Conservation (phyloP, 2,113 vertebrate species). For the Nymphicus hollandicus region DNA sequence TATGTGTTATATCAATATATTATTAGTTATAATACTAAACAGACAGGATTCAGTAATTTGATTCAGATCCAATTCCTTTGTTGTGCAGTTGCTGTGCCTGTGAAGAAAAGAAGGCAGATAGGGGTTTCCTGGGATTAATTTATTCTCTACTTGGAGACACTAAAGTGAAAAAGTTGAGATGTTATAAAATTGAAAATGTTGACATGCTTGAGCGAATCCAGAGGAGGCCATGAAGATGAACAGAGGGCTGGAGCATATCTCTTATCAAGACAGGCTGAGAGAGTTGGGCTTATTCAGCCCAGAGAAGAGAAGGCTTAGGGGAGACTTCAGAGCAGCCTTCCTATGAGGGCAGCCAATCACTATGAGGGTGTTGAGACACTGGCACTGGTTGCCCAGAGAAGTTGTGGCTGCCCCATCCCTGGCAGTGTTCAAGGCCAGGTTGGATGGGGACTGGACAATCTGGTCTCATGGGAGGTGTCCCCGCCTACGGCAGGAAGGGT, state of each 20-base stretch:
- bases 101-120: not conserved
- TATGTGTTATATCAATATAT: not conserved
- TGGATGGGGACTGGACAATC: not conserved
- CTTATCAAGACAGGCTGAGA: not conserved
- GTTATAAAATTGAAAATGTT: not conserved
- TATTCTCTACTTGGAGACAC: not conserved
- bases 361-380: not conserved
- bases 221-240: not conserved
- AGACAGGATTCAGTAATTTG: not conserved
- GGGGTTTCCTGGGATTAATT: not conserved
- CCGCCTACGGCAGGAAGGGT: not conserved
- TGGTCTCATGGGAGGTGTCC: not conserved
- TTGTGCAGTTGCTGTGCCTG: not conserved
- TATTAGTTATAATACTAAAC: not conserved
- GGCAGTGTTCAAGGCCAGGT: not conserved
- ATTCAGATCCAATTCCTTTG: not conserved
- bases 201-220: not conserved
- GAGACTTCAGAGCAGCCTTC: not conserved
- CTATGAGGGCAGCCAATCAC: not conserved
- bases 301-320: not conserved
- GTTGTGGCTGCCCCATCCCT: not conserved
- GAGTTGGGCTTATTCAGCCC: not conserved
- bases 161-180: not conserved
- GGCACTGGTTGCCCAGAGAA: not conserved
- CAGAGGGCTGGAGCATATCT: not conserved